Evolutionary conservation across 2,888 invertebrate genomes (phyloP), one percentile per base, ranked within the genome.

Genomic region (Strigamia crassipes): DNA sequence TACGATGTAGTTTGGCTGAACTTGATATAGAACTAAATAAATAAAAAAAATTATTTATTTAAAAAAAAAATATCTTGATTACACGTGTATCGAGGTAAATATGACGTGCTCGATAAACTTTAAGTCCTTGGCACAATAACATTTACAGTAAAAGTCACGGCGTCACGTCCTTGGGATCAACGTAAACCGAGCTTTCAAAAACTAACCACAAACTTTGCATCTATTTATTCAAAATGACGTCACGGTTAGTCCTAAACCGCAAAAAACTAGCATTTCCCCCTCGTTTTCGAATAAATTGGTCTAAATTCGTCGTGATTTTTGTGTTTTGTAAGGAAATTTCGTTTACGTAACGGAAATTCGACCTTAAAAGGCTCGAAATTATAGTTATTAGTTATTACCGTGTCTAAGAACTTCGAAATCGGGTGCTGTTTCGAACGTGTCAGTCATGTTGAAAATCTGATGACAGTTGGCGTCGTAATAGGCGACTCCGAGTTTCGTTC

Each of bases 401-500:
- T 85, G 86, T 78, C 89, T 88, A 77, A 92, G 90, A 84, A 92
- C 89, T 82, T 89, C 88, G 87, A 92, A 92, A 84, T 92, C 91
- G 0, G 92, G 92, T 0, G 89, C 88, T 0, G 90, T 89, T 86
- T 94, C 94, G 21, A 90, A 88, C 83, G 91, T 90, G 87, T 94
- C 94, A 84, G 92, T 91, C 85, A 94, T 89, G 79, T 93, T 88
- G 86, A 90, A 90, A 1, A 94, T 86, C 90, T 92, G 85, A 56
- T 91, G 91, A 1, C 92, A 91, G 81, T 90, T 90, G 46, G 91
- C 87, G 84, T 92, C 92, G 88, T 92, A 94, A 87, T 91, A 92
- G 0, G 94, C 93, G 21, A 92, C 93, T n/a, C 94, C 94, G 81
- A 94, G 87, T 86, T 90, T 91, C 15, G 92, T 92, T 79, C 90